Percentiles rank a stretch among this genome's conserved stretches.
phyloP scores from a whole-genome alignment of 2,888 invertebrate genomes.

The Oligia fasciuncula region DNA sequence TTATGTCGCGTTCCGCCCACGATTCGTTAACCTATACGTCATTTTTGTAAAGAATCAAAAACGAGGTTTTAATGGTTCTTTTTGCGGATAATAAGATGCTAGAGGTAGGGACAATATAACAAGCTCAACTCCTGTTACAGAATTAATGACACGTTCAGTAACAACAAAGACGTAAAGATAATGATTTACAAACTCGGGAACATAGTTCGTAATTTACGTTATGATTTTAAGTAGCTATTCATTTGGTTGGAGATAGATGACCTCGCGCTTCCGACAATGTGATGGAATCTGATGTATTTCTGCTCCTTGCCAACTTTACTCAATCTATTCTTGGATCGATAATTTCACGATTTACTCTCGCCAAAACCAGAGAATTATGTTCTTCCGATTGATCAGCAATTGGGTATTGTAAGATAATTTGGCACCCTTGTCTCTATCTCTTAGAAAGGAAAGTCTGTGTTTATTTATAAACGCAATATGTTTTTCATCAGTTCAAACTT shows the following conservation, averaged over 20 bases:
- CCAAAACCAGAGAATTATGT: conserved; percentile 49
- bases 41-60: conserved; percentile 64
- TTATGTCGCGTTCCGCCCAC: conserved; percentile 69
- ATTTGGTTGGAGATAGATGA: conserved; percentile 33
- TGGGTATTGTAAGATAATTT: conserved; percentile 57
- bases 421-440: conserved; percentile 43
- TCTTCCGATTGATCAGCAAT: conserved; percentile 59
- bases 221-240: conserved; percentile 51
- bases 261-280: conserved; percentile 55
- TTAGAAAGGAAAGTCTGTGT: conserved; percentile 30
- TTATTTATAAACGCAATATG: conserved; percentile 36
- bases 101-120: conserved; percentile 53
- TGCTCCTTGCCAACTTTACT: conserved; percentile 52
- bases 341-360: conserved; percentile 49
- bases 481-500: conserved; percentile 16
- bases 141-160: conserved; percentile 63
- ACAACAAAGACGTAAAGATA: conserved; percentile 74
- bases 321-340: conserved; percentile 59
- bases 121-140: conserved; percentile 54
- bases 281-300: conserved; percentile 60
- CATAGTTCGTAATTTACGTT: conserved; percentile 60
- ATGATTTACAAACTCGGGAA: conserved; percentile 79
- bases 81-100: conserved; percentile 55
- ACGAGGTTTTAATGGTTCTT: conserved; percentile 65
- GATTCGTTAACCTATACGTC: conserved; percentile 63